phyloP scores from a whole-genome alignment of 2,113 vertebrate genomes.

The Lepus timidus region DNA sequence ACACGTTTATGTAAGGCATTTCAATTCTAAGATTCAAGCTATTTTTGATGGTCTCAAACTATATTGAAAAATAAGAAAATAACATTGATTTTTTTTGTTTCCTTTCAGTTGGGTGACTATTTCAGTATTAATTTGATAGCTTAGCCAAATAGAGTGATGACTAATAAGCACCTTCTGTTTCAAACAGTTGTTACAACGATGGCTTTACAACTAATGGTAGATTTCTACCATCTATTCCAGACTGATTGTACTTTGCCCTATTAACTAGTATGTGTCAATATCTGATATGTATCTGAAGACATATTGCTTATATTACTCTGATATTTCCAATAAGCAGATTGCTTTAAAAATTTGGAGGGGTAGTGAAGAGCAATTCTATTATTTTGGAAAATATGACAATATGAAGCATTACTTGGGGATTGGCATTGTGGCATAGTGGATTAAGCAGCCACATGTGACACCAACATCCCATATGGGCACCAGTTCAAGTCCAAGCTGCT shows the following conservation, averaged over 20 bases:
- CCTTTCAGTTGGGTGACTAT: neutral
- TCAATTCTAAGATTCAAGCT: constrained; percentile 43
- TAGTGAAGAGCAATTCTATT: neutral
- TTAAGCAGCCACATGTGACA: too few species aligned
- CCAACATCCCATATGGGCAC: too few species aligned
- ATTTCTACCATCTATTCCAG: neutral
- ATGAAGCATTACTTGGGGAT: neutral
- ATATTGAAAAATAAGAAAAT: constrained; percentile 50
- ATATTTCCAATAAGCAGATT: neutral
- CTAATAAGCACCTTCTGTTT: neutral
- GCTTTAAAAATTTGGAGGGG: neutral
- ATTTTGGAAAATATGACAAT: neutral
- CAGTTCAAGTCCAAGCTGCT: too few species aligned
- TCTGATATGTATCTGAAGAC: neutral
- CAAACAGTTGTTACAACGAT: neutral
- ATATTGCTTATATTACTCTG: neutral
- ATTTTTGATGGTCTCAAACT: constrained; percentile 43
- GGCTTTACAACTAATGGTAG: neutral
- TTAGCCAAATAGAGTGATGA: neutral
- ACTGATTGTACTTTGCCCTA: neutral
- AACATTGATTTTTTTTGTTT: neutral
- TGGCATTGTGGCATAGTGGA: too few species aligned
- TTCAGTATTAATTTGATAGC: neutral
- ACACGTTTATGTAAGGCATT: neutral
- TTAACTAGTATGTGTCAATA: neutral